A percentile compares a stretch with the other conserved stretches of the same genome.
phyloP scores from a whole-genome alignment of 2,797 vertebrate genomes.

The Strix occidentalis region DNA sequence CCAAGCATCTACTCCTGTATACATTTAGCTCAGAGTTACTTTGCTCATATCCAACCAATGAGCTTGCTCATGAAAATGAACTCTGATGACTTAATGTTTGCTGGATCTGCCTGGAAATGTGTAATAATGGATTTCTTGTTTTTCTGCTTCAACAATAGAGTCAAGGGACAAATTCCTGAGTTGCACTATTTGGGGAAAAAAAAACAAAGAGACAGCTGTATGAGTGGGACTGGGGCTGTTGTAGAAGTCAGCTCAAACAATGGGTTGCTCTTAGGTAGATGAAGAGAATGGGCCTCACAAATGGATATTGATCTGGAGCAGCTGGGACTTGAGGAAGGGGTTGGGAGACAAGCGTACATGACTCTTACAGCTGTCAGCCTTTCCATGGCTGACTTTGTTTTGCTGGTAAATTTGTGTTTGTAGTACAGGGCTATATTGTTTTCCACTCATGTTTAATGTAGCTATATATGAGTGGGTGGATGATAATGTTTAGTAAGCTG shows the following conservation, averaged over 20 bases:
- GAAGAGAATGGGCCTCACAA: neutral
- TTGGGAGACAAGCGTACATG: neutral
- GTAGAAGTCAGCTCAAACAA: neutral
- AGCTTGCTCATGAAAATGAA: neutral
- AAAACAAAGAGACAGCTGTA: neutral
- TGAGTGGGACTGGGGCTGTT: slow-evolving; percentile 14
- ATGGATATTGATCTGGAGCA: slow-evolving; percentile 56
- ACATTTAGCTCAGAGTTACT: neutral
- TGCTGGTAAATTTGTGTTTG: neutral
- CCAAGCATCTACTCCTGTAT: neutral
- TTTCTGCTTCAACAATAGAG: slow-evolving; percentile 4
- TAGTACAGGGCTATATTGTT: neutral
- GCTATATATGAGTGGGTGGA: neutral
- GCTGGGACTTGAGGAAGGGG: neutral
- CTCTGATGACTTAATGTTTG: neutral
- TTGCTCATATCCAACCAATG: neutral
- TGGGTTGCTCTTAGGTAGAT: slow-evolving; percentile 34
- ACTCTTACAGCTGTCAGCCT: neutral
- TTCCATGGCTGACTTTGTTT: neutral
- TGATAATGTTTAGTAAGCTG: neutral
- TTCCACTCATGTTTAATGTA: neutral
- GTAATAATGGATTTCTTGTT: slow-evolving; percentile 33
- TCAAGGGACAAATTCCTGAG: slow-evolving; percentile 27
- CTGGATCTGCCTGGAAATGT: slow-evolving; percentile 9
- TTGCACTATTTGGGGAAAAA: neutral